Evolutionary conservation across 2,888 invertebrate species (phyloP), one percentile per base, ranked within the genome.

Genomic region (Cabera pusaria): DNA sequence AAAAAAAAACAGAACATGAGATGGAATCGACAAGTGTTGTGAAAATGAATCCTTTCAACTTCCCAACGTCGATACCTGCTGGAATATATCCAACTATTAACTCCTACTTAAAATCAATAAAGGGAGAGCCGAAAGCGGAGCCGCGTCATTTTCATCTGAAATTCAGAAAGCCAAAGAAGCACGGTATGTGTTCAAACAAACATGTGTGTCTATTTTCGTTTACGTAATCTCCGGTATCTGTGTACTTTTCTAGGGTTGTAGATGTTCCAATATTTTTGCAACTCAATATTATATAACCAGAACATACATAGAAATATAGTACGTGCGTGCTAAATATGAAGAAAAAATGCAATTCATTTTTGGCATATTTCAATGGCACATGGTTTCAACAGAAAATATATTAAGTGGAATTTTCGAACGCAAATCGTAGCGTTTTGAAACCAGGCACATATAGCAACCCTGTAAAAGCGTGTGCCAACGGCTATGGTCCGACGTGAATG

Each of bases 191-290:
- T 57, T 62, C 64, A 69, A 56, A 65, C 62, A 71, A 72, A 74
- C 66, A 67, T 56, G 47, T 50, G 44, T 44, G 57, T 72, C 64
- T 72, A 69, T 78, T 78, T 75, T 73, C 65, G 66, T 73, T 72
- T 72, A 70, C 63, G 62, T 74, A 74, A 75, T 75, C 74, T 73
- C 62, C 56, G 65, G 62, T 69, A 62, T 65, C 62, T 59, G 50
- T 51, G 52, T 52, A 44, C 44, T 48, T 39, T 39, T 45, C 27
- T 49, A 60, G 57, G 58, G 65, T 46, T 64, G 59, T 51, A 56
- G 45, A 49, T 51, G 49, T 39, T 52, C 38, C 42, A 31, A 32
- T 26, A 41, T 57, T 48, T 29, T 36, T 17, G 23, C 2, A 28
- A 25, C n/a, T 18, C 21, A 10, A 28, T 33, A 12, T 16, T 14